Conservation (phyloP, 2,113 vertebrate genomes). For the Ranitomeya imitator region DNA sequence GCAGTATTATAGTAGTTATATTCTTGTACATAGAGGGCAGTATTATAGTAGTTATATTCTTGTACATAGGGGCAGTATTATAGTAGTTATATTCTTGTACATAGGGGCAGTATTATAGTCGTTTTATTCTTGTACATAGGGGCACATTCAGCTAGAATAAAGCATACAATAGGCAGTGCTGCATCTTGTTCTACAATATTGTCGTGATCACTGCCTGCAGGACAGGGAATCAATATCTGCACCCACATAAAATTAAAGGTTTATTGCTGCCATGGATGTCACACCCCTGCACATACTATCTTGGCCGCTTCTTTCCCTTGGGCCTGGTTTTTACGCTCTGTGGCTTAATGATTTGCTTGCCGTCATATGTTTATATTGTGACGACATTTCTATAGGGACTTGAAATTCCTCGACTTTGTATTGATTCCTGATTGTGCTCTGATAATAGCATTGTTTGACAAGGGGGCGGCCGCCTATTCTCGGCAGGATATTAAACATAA, state of each 20-base stretch:
- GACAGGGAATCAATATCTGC: neutral
- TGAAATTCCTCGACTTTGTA: neutral
- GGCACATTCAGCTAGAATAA: too few relatives aligned
- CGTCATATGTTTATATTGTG: constrained; percentile 15
- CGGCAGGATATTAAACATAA: neutral
- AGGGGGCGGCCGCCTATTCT: neutral
- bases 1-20: too few relatives aligned
- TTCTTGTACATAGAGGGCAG: too few relatives aligned
- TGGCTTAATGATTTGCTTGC: neutral
- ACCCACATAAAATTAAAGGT: too few relatives aligned
- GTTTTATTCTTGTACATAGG: neutral
- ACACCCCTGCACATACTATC: neutral
- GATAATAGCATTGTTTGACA: neutral
- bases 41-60: too few relatives aligned
- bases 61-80: too few relatives aligned
- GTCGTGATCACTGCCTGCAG: neutral
- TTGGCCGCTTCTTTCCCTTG: neutral
- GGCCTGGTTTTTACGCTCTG: neutral
- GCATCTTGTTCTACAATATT: too few relatives aligned
- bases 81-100: too few relatives aligned
- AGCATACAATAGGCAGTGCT: too few relatives aligned
- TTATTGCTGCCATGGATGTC: too few relatives aligned
- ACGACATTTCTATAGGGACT: neutral
- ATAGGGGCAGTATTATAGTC: neutral
- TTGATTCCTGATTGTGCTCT: neutral